Conservation (phyloP, 2,888 invertebrate genomes). For the Erebia ligea region DNA sequence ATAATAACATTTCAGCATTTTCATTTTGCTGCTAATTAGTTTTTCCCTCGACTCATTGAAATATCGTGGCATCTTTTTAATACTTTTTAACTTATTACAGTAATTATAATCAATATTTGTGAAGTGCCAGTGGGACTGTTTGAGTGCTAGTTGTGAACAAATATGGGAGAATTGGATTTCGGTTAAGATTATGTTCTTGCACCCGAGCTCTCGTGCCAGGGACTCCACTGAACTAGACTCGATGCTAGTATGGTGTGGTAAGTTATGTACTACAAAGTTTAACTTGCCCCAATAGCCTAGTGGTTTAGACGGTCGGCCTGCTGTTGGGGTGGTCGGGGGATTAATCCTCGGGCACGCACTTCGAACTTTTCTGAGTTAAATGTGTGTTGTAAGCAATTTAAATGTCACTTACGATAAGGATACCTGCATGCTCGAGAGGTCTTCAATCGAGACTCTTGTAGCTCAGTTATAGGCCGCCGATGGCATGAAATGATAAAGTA, state of each 20-base stretch:
- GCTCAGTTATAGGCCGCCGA: too few relatives aligned
- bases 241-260: conserved; percentile 75
- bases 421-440: too few relatives aligned
- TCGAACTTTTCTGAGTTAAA: too few relatives aligned
- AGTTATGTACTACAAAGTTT: conserved; percentile 47
- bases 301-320: too few relatives aligned
- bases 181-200: conserved; percentile 79
- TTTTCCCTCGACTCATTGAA: conserved; percentile 4
- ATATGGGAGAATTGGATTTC: conserved; percentile 76
- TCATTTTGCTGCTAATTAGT: conserved; percentile 1
- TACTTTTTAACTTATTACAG: conserved; percentile 2
- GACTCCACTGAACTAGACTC: conserved; percentile 76
- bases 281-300: too few relatives aligned
- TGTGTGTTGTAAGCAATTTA: too few relatives aligned
- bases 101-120: conserved; percentile 15
- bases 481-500: too few relatives aligned
- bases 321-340: too few relatives aligned
- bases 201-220: conserved; percentile 74
- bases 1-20: conserved; percentile 28
- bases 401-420: too few relatives aligned
- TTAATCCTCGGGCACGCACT: too few relatives aligned
- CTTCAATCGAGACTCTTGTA: too few relatives aligned
- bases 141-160: conserved; percentile 53
- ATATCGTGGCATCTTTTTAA: neutral
- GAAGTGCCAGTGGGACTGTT: conserved; percentile 34